Base-by-base conservation (phyloP, 2,113 vertebrate species). In the Chlorodrepanis virens region DNA sequence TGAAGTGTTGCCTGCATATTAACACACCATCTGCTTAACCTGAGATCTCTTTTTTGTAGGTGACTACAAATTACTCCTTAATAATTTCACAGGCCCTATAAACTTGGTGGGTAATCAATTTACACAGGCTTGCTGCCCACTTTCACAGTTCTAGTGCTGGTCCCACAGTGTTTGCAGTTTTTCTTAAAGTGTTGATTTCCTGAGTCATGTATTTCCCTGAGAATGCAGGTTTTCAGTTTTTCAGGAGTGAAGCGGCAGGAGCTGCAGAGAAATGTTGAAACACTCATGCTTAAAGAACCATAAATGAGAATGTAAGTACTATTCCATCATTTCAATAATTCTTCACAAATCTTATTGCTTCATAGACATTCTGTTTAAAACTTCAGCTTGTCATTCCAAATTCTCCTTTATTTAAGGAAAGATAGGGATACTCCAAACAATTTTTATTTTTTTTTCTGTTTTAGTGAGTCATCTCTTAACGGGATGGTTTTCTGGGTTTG, bases 41-140 rank as follows among this genome's bases (percentile, higher is more conserved):
- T 60, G 39, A 25, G 70, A 88, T 29, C 47, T 87, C 33, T 44
- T 68, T 84, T 70, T 45, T 33, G 27, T 39, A 87, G 84, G 74
- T 91, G 54, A 63, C 61, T 96, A 89, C 87, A 64, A 83, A 94
- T 95, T 91, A 42, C 29, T 77, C 47, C 28, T 61, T 83, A 84
- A 75, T 84, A 87, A 92, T 85, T 95, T 92, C 77, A 71, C 81
- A 49, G 72, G 72, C 81, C 21, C 24, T 40, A 56, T 59, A 76
- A 94, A 77, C 67, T 57, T 47, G 23, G 61, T 80, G 50, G 71
- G 45, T 76, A 80, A 96, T 83, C 84, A 82, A 84, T 96, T 96
- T 77, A 65, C 53, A 52, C 67, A 79, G 91, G 49, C 61, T 90
- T 83, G 28, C 33, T 83, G 70, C 90, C 63, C 54, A 31, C 42